Base-by-base conservation (phyloP, 1,140 invertebrate genomes). In the Neomicropteryx cornuta region DNA sequence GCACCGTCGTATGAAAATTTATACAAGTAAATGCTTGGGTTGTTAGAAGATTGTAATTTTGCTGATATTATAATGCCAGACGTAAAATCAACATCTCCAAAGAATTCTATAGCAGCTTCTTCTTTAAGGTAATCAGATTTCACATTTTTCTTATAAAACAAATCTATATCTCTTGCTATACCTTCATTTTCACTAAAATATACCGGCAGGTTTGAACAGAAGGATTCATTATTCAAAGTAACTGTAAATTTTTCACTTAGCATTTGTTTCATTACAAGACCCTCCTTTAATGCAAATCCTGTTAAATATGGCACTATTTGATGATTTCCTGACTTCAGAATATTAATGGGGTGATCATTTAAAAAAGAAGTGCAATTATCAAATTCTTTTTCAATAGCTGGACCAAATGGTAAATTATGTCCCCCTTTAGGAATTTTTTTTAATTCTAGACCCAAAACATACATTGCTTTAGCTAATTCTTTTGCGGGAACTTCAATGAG, bases 401-500 rank as follows among this genome's bases (percentile, higher is more conserved):
- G 70, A 60, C 33, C 69, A 48, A 0, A 64, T 60, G 3, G 74
- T 45, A 33, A 75, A 64, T 2, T 63, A 57, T 30, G 62, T 46
- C 33, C 60, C 50, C 23, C 23, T 13, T 6, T 24, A n/a, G 23
- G 13, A 6, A 24, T 24, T 6, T 24, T 24, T 13, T 24, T 24
- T 13, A 8, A n/a, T 13, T 3, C 58, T 55, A 24, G 23, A n/a
- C 13, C 6, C 23, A 24, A 24, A 24, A 24, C 6, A 6, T 24
- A 24, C 33, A 46, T 40, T 11, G 43, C 44, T 42, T 50, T 33
- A 4, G 53, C 40, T 16, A 65, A 38, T 24, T 52, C 30, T 10
- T 42, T 5, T 11, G 49, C 41, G 18, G 54, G 33, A 32, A 58
- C 13, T 23, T 22, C 18, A 47, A 44, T 44, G 21, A 57, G 36